Evolutionary conservation across 2,113 vertebrate genomes (phyloP).

Genomic region (Condylura cristata): DNA sequence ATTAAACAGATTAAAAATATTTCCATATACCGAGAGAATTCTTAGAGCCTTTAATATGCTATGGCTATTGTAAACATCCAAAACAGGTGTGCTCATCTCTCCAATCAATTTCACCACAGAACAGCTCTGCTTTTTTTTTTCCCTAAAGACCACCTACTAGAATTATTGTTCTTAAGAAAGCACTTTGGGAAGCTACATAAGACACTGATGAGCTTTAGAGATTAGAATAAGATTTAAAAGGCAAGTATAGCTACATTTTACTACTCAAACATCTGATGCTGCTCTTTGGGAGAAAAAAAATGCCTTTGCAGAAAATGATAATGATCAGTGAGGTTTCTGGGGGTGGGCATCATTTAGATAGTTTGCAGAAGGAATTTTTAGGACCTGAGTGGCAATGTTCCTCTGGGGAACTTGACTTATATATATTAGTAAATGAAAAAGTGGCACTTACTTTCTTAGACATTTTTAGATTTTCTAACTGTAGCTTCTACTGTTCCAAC

Average conservation of each 20-base stretch:
- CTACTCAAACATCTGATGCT: background rate
- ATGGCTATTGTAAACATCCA: background rate
- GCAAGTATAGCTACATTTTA: conserved; percentile 23
- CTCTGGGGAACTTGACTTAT: conserved; percentile 3
- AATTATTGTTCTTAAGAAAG: conserved; percentile 28
- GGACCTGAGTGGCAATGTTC: background rate
- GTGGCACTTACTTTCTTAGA: background rate
- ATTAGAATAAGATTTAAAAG: conserved; percentile 5
- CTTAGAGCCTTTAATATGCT: background rate
- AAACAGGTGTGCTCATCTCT: background rate
- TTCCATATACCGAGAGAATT: background rate
- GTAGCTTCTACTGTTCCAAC: background rate
- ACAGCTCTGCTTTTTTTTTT: background rate
- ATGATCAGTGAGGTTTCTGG: background rate
- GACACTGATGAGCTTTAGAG: conserved; percentile 37
- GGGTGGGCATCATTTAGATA: background rate
- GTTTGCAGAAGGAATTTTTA: conserved; percentile 53
- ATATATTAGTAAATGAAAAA: conserved; percentile 34
- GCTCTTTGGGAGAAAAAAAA: background rate
- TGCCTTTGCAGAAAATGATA: conserved; percentile 20
- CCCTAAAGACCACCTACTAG: background rate
- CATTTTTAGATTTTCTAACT: conserved; percentile 32
- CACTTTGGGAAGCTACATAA: background rate
- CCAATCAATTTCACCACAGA: background rate
- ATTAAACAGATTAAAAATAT: background rate